Conservation (phyloP, 2,888 invertebrate genomes). For the Trachelus tabidus region DNA sequence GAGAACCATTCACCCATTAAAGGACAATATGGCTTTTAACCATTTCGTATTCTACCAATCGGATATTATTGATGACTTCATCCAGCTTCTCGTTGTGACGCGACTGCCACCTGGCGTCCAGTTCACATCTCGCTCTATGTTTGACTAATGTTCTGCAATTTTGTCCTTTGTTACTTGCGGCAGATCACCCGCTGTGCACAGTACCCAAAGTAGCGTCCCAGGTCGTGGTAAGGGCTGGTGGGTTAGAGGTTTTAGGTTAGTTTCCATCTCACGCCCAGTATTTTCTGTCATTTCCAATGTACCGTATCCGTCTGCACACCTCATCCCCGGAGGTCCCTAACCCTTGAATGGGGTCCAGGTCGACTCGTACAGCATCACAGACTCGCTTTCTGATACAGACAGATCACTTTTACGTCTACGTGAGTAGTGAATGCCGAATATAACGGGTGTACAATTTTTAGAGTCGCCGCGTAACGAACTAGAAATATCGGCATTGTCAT, state of each 20-base stretch:
- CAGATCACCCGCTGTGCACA: constrained; percentile 25
- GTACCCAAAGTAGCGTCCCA: constrained; percentile 18
- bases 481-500: background rate
- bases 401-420: background rate
- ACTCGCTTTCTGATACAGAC: background rate
- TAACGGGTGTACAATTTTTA: background rate
- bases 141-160: constrained; percentile 53
- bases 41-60: constrained; percentile 26
- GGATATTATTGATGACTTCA: constrained; percentile 52
- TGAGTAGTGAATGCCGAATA: background rate
- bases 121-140: constrained; percentile 28
- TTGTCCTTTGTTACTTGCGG: constrained; percentile 42
- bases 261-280: background rate
- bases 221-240: background rate
- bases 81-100: constrained; percentile 29
- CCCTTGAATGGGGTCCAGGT: background rate
- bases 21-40: background rate
- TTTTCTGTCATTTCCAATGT: background rate
- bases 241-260: background rate
- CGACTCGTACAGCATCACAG: background rate
- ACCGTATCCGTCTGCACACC: background rate
- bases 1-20: background rate
- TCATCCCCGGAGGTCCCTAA: background rate
- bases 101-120: constrained; percentile 35
- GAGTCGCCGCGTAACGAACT: background rate